A percentile compares a stretch with the other conserved stretches of the same genome.
Conservation (phyloP, 2,888 invertebrate species). For the Gastrophysa polygoni region DNA sequence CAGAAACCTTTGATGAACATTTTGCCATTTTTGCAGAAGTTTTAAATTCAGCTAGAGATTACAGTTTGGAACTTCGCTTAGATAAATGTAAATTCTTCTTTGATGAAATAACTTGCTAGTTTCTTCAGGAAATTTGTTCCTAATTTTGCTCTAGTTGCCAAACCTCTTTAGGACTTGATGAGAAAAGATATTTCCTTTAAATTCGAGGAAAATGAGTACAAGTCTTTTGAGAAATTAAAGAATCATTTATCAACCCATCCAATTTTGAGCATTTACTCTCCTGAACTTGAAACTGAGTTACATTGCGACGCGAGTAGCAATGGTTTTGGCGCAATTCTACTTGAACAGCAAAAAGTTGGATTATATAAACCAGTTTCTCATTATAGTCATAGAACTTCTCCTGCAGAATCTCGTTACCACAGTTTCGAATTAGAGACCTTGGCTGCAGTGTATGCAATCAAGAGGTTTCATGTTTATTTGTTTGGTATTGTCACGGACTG, state of each 20-base stretch:
- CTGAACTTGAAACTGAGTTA: slow-evolving; percentile 42
- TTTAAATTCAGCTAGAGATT: slow-evolving; percentile 2
- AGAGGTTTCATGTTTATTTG: slow-evolving; percentile 44
- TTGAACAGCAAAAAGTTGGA: slow-evolving; percentile 26
- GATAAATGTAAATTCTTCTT: slow-evolving; percentile 21
- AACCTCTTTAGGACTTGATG: slow-evolving; percentile 37
- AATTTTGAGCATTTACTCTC: slow-evolving; percentile 37
- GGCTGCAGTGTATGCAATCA: slow-evolving; percentile 40
- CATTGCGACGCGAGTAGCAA: slow-evolving; percentile 44
- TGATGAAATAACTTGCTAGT: slow-evolving; percentile 29
- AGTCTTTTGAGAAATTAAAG: slow-evolving; percentile 38
- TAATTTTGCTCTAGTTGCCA: slow-evolving; percentile 36
- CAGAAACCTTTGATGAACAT: slow-evolving; percentile 19
- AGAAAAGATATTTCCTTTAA: slow-evolving; percentile 37
- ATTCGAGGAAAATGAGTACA: slow-evolving; percentile 31
- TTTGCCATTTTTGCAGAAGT: slow-evolving; percentile 15
- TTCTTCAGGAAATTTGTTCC: slow-evolving; percentile 42
- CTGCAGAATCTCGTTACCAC: slow-evolving; percentile 44
- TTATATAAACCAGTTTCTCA: slow-evolving; percentile 44
- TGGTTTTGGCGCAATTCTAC: slow-evolving; percentile 41
- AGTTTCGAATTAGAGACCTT: slow-evolving; percentile 49
- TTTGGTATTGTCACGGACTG: slow-evolving; percentile 46
- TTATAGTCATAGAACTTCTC: slow-evolving; percentile 46
- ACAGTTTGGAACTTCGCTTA: slow-evolving; percentile 13
- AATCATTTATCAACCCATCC: slow-evolving; percentile 26